These are phyloP conservation scores for Chelmon rostratus DNA, from an alignment of 2,797 vertebrate species.

Conservation along the genomic window DNA sequence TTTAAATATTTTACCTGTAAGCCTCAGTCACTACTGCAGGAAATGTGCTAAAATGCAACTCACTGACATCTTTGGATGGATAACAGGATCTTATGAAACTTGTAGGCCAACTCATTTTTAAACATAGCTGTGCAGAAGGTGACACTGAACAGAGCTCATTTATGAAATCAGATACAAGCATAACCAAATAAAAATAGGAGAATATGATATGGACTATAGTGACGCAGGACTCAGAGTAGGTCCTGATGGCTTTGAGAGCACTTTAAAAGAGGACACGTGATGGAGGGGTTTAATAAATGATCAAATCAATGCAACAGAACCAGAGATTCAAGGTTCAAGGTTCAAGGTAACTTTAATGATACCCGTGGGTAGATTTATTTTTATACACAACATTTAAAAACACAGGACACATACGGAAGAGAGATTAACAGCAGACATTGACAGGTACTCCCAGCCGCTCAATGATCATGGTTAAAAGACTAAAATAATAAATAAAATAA, in stretches of 20 bases:
- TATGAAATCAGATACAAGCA: not conserved
- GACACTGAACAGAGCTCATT: not conserved
- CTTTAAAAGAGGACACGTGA: not conserved
- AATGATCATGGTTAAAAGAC: too few species aligned
- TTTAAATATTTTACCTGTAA: constrained; percentile 17
- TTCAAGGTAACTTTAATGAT: too few species aligned
- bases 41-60: constrained; percentile 10
- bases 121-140: not conserved
- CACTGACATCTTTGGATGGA: not conserved
- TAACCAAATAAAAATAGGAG: not conserved
- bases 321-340: too few species aligned
- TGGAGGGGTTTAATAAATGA: not conserved
- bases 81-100: not conserved
- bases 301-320: not conserved
- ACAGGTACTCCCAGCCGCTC: too few species aligned
- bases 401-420: too few species aligned
- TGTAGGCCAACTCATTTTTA: not conserved
- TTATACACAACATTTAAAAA: too few species aligned
- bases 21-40: not conserved
- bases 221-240: not conserved
- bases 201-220: not conserved
- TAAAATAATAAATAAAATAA: too few species aligned
- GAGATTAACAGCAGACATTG: too few species aligned
- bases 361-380: too few species aligned
- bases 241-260: not conserved